These are phyloP conservation scores for Cyclophora punctaria DNA, from an alignment of 2,888 invertebrate species.

Conservation along the genomic window DNA sequence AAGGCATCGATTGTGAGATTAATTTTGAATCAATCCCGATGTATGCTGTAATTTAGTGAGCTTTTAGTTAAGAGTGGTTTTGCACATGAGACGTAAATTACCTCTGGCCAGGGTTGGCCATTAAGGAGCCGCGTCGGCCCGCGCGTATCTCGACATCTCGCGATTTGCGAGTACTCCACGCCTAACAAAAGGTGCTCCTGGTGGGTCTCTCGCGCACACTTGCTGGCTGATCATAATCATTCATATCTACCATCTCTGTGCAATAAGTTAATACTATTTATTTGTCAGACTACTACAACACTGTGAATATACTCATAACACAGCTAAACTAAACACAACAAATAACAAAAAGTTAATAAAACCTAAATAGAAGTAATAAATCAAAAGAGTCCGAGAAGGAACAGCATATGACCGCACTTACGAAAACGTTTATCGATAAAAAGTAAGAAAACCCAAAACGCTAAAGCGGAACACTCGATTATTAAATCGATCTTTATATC, in stretches of 20 bases:
- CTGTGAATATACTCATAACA: no score
- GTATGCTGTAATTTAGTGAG: constrained; percentile 67
- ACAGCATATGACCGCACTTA: constrained; percentile 46
- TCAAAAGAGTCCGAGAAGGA: constrained; percentile 49
- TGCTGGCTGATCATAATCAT: constrained; percentile 39
- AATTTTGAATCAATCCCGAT: constrained; percentile 65
- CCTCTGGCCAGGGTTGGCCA: constrained; percentile 59
- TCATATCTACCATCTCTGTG: constrained; percentile 37
- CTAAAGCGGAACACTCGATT: constrained; percentile 63
- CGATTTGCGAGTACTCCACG: constrained; percentile 63
- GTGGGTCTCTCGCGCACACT: constrained; percentile 59
- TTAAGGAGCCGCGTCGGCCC: constrained; percentile 63
- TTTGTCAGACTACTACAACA: no score
- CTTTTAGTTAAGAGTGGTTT: constrained; percentile 71
- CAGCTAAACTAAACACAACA: no score
- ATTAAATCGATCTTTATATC: constrained; percentile 73
- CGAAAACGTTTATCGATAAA: constrained; percentile 59
- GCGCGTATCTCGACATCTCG: constrained; percentile 67
- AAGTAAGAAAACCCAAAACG: constrained; percentile 52
- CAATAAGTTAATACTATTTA: constrained; percentile 12
- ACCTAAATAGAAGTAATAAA: constrained; percentile 29
- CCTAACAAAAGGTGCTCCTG: constrained; percentile 64
- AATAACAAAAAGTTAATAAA: no score
- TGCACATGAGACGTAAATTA: constrained; percentile 73
- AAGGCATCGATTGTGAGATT: constrained; percentile 49